Base-by-base conservation (phyloP, 1,140 invertebrate genomes). In the Trissolcus basalis region DNA sequence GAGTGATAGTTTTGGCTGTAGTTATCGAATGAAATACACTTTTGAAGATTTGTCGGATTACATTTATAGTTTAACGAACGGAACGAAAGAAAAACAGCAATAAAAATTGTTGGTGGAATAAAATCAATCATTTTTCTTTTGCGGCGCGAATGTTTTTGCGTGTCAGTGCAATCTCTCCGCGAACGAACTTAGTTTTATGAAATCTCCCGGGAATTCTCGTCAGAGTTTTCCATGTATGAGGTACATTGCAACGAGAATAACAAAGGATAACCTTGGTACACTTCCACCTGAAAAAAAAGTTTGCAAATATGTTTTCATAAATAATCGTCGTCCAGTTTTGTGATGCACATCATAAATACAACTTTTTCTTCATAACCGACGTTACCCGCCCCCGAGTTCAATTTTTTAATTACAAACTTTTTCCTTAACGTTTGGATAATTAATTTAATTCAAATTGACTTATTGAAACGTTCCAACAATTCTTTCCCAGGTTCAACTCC, bases 211-310 rank as follows among this genome's bases (percentile, higher is more conserved):
- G 47, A 55, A 56, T 65, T 59, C 64, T 64, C 64, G 67, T 76
- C 65, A 76, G 61, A 70, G 61, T 47, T 67, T 76, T 43, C 49
- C 50, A 43, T 55, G 16, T 36, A 71, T 43, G 33, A 71, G n/a
- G 32, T 44, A 67, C 32, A 45, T 43, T 51, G 32, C 60, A 8
- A 67, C 32, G 48, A 77, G 44, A 27, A 77, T 15, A 47, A 56
- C 39, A 41, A 77, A 65, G 56, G 67, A 70, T 55, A 70, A 61
- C 32, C 53, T 54, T 47, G 73, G 67, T 27, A 51, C 32, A 43
- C 56, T 63, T 63, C 65, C 73, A 70, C 65, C 73, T 76, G 72
- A 32, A 74, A 74, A 45, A 48, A 74, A 45, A 48, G 10, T 54
- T 43, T 49, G 15, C 7, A 59, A 59, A 45, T 55, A 41, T n/a